Evolutionary conservation across 2,113 vertebrate genomes (phyloP).

Genomic region (Bufo gargarizans): DNA sequence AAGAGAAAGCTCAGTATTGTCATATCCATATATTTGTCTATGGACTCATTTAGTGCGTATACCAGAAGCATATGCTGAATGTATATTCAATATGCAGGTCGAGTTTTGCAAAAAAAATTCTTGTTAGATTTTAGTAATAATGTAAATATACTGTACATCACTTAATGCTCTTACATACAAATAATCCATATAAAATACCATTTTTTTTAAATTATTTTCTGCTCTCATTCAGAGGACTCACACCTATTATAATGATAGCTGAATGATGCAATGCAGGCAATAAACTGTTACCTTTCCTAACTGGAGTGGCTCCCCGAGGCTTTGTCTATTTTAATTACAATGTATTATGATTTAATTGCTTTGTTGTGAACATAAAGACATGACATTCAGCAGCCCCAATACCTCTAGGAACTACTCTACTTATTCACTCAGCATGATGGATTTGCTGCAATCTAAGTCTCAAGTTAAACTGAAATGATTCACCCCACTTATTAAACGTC

Average conservation of each 20-base stretch:
- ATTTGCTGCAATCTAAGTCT: slow-evolving; percentile 36
- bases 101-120: too few relatives aligned
- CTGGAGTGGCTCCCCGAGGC: slow-evolving; percentile 15
- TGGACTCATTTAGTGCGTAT: too few relatives aligned
- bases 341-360: slow-evolving; percentile 49
- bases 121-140: too few relatives aligned
- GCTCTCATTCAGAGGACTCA: too few relatives aligned
- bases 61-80: too few relatives aligned
- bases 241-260: background rate
- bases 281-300: slow-evolving; percentile 33
- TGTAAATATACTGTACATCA: too few relatives aligned
- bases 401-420: slow-evolving; percentile 30
- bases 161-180: too few relatives aligned
- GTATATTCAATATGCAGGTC: too few relatives aligned
- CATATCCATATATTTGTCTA: too few relatives aligned
- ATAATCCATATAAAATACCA: too few relatives aligned
- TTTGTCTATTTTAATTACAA: slow-evolving; percentile 54
- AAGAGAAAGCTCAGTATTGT: too few relatives aligned
- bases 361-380: slow-evolving; percentile 47
- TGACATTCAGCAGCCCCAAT: slow-evolving; percentile 34
- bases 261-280: slow-evolving; percentile 5
- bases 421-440: slow-evolving; percentile 35
- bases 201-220: too few relatives aligned
- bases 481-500: slow-evolving; percentile 35
- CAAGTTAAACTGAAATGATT: slow-evolving; percentile 36